Evolutionary conservation across 2,113 vertebrate genomes (phyloP), one percentile per base, ranked within the genome.

Genomic region (Anas platyrhynchos): DNA sequence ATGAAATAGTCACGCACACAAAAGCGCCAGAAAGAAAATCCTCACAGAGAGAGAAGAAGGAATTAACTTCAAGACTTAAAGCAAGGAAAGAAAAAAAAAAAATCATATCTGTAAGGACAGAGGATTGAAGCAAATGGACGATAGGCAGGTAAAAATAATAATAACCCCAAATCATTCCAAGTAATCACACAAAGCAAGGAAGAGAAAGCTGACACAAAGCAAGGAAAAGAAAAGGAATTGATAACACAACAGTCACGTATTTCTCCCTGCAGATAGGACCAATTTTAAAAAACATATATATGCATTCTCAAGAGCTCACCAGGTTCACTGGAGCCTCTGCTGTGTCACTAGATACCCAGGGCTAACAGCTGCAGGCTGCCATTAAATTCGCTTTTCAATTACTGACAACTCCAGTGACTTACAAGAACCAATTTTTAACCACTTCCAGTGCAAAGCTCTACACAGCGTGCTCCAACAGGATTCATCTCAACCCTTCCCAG

Each of bases 11-110:
- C 83, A 96, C 41, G 13, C 83, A 85, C 83, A 94, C 80, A 92
- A 95, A 96, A 88, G 93, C 76, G 83, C 90, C 76, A 10, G 56
- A 66, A 87, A 90, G 91, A 95, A 95, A 93, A 95, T 96, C 96
- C 88, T 95, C 31, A 1, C 48, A 46, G 65, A 89, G 55, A 88
- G 69, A 79, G 68, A 22, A 36, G 86, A 63, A 91, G 92, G 94
- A 93, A 95, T 96, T 97, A 97, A 94, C 91, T 94, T 89, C 55
- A 73, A 88, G 96, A 94, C 90, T 93, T 95, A 94, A 93, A 93
- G 88, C 16, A 82, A 93, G 89, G 73, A 71, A 72, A 88, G 36
- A 23, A 34, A 29, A 68, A 46, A 41, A 46, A 48, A 41, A 86
- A 77, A 56, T 34, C 29, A 0, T 67, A 65, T 65, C 73, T 88